A percentile compares a stretch with the other conserved stretches of the same genome.
phyloP scores from a whole-genome alignment of 2,113 vertebrate species.

The cattle (Bos taurus) region DNA sequence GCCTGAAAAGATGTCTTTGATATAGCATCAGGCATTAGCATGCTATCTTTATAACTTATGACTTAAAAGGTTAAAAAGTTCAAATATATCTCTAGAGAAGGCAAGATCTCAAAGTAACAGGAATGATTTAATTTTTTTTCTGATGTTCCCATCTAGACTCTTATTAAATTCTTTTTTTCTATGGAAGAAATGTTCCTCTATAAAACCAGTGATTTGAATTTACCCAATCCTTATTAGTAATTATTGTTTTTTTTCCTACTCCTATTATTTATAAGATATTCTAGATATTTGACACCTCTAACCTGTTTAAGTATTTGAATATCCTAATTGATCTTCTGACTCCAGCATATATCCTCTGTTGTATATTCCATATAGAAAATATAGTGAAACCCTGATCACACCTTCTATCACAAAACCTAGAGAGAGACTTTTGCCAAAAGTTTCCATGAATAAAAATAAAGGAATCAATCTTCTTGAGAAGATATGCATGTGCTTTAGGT shows the following conservation, averaged over 20 bases:
- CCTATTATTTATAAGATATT: not conserved
- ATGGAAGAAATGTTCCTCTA: not conserved
- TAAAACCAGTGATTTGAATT: not conserved
- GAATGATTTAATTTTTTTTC: not conserved
- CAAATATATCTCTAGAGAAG: not conserved
- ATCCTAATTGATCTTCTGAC: not conserved
- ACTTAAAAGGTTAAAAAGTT: constrained; percentile 16
- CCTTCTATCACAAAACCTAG: not conserved
- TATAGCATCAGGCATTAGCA: not conserved
- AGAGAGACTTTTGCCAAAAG: not conserved
- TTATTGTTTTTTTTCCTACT: not conserved
- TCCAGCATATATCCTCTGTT: not conserved
- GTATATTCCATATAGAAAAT: not conserved
- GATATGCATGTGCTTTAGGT: accelerated
- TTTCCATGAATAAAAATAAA: not conserved
- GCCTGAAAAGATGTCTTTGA: constrained; percentile 55
- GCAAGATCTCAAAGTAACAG: not conserved
- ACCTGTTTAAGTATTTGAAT: not conserved
- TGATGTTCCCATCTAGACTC: not conserved
- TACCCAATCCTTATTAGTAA: not conserved
- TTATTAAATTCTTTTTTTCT: not conserved
- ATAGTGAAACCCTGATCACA: not conserved
- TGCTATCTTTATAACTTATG: not conserved
- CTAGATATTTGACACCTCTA: not conserved
- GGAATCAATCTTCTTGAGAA: not conserved